Base-by-base conservation (phyloP, 2,888 invertebrate genomes). In the Octonoba sinensis region DNA sequence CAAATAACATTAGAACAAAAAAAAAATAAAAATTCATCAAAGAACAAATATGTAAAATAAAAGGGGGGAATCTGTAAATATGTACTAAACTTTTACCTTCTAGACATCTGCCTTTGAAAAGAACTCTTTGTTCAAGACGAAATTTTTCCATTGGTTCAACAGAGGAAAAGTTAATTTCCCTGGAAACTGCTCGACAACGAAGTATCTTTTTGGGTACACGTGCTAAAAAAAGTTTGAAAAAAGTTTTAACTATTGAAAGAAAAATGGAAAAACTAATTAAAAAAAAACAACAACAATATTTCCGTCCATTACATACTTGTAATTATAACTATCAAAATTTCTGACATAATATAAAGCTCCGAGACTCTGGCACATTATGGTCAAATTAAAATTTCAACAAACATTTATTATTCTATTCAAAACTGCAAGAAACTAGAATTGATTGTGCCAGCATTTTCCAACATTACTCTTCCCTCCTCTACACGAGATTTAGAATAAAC, bases 131-230 rank as follows among this genome's bases (percentile, higher is more conserved):
- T 89, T 99, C 99, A 85, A 99, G 90, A 84, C 99, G 91, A 89
- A 99, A 99, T 88, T 95, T 95, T 85, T 99, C 96, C 93, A 99
- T 96, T 12, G 94, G 92, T 89, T 99, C 96, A 57, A 94, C 87
- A 15, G 91, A 91, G 18, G 90, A 90, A 86, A 91, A 91, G 86
- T 91, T 91, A 49, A 91, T 88, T 86, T 91, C 91, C 57, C 91
- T 87, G 1, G 90, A 90, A 1, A 91, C 90, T 3, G 91, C 89
- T 83, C 96, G 91, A 89, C 98, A 96, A 89, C 97, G 96, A 51
- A 99, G 91, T 86, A 99, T 97, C 87, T 94, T 94, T 87, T 99
- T 98, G 0, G 99, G 99, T 51, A 99, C 98, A 83, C 95, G 91
- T n/a, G 98, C 99, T 91, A 86, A 36, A 87, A 87, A 36, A 74